Conservation (phyloP, 2,797 vertebrate genomes). For the Aldrovandia affinis region DNA sequence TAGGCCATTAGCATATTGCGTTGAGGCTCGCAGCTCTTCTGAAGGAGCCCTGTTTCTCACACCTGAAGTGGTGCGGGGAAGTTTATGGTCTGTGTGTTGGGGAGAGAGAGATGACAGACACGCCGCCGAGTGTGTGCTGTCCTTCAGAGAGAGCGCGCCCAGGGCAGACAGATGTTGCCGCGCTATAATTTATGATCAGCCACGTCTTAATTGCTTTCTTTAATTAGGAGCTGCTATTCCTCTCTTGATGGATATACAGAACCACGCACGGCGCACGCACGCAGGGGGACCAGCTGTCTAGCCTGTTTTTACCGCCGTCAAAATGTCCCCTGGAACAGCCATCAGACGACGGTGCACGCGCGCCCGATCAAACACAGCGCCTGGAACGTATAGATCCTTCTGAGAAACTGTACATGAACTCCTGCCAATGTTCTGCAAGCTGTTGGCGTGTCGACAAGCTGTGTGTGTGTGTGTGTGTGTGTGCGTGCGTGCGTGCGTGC, state of each 20-base stretch:
- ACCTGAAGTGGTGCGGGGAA: neutral
- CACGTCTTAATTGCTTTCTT: constrained; percentile 65
- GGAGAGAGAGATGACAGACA: neutral
- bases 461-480: neutral
- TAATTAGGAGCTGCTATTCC: constrained; percentile 60
- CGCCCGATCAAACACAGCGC: constrained; percentile 49
- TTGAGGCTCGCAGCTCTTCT: neutral
- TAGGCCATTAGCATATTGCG: constrained; percentile 39
- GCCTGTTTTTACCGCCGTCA: constrained; percentile 23
- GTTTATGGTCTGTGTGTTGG: neutral
- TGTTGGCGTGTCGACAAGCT: neutral
- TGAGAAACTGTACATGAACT: constrained; percentile 10
- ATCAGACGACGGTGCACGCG: constrained; percentile 26
- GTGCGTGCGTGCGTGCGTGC: too few species aligned
- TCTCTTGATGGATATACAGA: constrained; percentile 52
- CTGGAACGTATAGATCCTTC: neutral
- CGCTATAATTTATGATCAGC: constrained; percentile 67
- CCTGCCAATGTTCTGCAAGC: neutral
- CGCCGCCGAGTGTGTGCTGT: constrained; percentile 28
- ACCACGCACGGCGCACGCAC: constrained; percentile 35
- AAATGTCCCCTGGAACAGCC: constrained; percentile 49
- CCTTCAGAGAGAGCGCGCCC: constrained; percentile 59
- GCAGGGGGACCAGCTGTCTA: constrained; percentile 62
- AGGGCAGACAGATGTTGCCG: constrained; percentile 58
- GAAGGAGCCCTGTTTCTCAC: neutral